Evolutionary conservation across 2,113 vertebrate species (phyloP).

Genomic region (Sarotherodon lohbergeri): DNA sequence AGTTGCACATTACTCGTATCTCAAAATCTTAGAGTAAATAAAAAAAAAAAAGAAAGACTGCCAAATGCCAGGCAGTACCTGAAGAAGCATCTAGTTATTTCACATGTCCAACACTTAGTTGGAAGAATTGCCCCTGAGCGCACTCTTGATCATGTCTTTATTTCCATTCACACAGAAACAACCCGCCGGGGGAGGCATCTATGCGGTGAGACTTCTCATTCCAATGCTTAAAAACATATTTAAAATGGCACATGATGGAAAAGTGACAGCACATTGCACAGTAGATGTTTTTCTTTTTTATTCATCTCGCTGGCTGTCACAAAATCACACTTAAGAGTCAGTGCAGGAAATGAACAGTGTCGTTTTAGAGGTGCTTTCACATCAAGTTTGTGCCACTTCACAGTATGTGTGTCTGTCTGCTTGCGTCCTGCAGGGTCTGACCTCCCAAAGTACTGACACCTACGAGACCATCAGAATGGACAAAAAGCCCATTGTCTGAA

Average conservation of each 20-base stretch:
- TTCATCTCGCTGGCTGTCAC: not conserved
- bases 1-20: not conserved
- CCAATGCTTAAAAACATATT: slow-evolving; percentile 18
- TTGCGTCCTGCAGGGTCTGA: slow-evolving; percentile 48
- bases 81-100: not conserved
- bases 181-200: slow-evolving; percentile 34
- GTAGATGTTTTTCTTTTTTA: not conserved
- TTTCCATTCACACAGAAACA: slow-evolving; percentile 42
- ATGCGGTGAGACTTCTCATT: slow-evolving; percentile 57
- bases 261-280: not conserved
- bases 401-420: not conserved
- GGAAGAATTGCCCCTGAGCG: not conserved
- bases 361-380: not conserved
- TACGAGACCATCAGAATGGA: slow-evolving; percentile 61
- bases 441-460: slow-evolving; percentile 11
- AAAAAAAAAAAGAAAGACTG: not conserved
- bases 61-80: not conserved
- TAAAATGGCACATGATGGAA: slow-evolving; percentile 12
- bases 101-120: not conserved
- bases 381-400: not conserved
- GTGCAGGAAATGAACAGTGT: not conserved
- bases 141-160: not conserved
- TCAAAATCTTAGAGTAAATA: not conserved
- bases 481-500: slow-evolving; percentile 36
- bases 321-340: not conserved